Evolutionary conservation across 2,797 vertebrate species (phyloP), one percentile per base, ranked within the genome.

Genomic region (Gobio occitaniae): DNA sequence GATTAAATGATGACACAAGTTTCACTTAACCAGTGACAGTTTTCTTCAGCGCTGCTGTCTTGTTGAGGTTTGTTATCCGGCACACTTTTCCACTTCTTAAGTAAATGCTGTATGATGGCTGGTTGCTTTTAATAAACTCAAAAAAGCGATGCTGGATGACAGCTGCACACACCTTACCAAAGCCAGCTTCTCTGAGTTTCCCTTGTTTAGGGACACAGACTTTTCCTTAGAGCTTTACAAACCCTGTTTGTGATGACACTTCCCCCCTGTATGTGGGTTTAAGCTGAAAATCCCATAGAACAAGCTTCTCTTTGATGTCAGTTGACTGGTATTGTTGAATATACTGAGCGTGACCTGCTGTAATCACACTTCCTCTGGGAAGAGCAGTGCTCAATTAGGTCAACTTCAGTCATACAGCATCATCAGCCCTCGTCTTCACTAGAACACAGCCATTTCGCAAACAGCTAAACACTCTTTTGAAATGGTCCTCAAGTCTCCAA

Each of bases 201-300:
- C 79, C 88, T 92, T 93, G 91, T 92, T 91, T 88, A 90, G 90
- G 89, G 88, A 89, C 36, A 19, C 56, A 15, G 41, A 79, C 85
- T 25, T 76, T 74, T 78, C 80, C 70, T 80, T 56, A 80, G 47
- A 56, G 70, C 25, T 52, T 21, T 32, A 36, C 29, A 59, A 65
- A 52, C 16, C 17, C 48, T 78, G 54, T 79, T 91, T 68, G 90
- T 90, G 91, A 94, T 93, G 94, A 95, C 92, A 89, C 82, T 75
- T 78, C 68, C 15, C 47, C 59, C 83, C 32, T 90, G 88, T 92
- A 90, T 94, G 92, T 93, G 92, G 90, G 91, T 92, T 93, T 94
- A 93, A 93, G 94, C 93, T 89, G 89, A 93, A 94, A 95, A 94
- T 93, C 93, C 93, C 90, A 90, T 92, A 93, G 89, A 92, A 91